phyloP scores from a whole-genome alignment of 2,888 invertebrate species.

The Anoncus sp. region DNA sequence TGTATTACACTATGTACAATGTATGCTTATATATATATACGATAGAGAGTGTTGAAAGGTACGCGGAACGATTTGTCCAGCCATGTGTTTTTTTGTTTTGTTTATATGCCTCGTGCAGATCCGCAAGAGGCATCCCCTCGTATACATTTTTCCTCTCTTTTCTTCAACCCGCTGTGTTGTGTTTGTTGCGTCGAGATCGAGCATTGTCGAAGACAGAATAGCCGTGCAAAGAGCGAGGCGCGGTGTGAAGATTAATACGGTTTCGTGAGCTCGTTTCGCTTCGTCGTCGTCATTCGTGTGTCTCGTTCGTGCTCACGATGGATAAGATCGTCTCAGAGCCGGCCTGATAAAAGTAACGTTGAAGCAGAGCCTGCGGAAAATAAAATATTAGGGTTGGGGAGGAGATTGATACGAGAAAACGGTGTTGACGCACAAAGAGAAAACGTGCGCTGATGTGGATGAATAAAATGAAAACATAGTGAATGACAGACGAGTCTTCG shows the following conservation, averaged over 20 bases:
- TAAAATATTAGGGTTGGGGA: too few relatives aligned
- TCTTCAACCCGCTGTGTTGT: slow-evolving; percentile 18
- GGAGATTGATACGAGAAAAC: not conserved
- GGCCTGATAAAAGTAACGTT: too few relatives aligned
- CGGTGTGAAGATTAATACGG: slow-evolving; percentile 58
- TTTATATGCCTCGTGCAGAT: too few relatives aligned
- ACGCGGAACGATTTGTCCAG: slow-evolving; percentile 39
- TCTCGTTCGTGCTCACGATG: slow-evolving; percentile 42
- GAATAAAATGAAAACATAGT: too few relatives aligned
- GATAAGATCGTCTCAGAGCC: slow-evolving; percentile 46
- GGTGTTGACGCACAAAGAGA: too few relatives aligned
- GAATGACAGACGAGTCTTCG: too few relatives aligned
- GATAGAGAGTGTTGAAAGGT: slow-evolving; percentile 32
- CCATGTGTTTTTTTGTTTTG: slow-evolving; percentile 43
- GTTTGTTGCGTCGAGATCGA: not conserved
- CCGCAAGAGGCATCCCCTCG: slow-evolving; percentile 38
- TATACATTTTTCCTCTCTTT: slow-evolving; percentile 13
- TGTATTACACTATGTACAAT: slow-evolving; percentile 6
- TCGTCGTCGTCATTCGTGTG: slow-evolving; percentile 43
- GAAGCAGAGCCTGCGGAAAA: too few relatives aligned
- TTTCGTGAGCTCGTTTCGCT: slow-evolving; percentile 53
- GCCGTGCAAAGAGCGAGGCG: slow-evolving; percentile 61
- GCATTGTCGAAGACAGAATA: slow-evolving; percentile 31
- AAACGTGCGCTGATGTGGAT: too few relatives aligned
- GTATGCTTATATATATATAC: slow-evolving; percentile 5